A percentile compares a stretch with the other conserved stretches of the same genome.
Conservation (phyloP, 2,888 invertebrate species). For the Scrobipalpa costella region DNA sequence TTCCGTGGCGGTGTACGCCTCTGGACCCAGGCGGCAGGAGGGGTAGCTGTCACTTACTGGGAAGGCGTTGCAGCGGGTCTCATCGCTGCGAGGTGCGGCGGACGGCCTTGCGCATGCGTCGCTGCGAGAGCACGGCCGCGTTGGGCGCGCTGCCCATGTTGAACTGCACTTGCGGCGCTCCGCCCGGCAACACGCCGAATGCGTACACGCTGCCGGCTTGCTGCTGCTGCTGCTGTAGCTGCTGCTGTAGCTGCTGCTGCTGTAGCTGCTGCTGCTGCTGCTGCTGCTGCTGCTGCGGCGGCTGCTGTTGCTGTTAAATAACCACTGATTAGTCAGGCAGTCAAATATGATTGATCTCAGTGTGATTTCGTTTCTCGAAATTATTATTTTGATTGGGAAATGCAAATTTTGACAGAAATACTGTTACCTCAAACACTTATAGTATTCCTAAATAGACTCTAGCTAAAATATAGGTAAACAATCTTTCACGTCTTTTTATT, state of each 20-base stretch:
- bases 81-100: slow-evolving; percentile 59
- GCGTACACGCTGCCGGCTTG: slow-evolving; percentile 55
- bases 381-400: too few species aligned
- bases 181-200: slow-evolving; percentile 40
- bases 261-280: too few species aligned
- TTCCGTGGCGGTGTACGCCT: not conserved
- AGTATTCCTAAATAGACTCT: too few species aligned
- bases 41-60: not conserved
- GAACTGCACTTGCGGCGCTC: slow-evolving; percentile 56
- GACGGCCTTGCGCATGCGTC: slow-evolving; percentile 62
- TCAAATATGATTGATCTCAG: too few species aligned
- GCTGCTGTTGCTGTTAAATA: too few species aligned
- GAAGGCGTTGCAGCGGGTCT: not conserved
- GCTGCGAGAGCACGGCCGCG: slow-evolving; percentile 34
- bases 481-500: too few species aligned
- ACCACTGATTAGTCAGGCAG: too few species aligned
- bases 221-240: slow-evolving; percentile 40
- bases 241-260: slow-evolving; percentile 36
- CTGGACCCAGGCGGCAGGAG: not conserved
- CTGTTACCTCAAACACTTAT: too few species aligned
- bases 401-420: too few species aligned
- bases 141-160: slow-evolving; percentile 61
- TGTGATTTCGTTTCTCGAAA: too few species aligned
- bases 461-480: too few species aligned
- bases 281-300: slow-evolving; percentile 25